Evolutionary conservation across 1,140 invertebrate species (phyloP).

Genomic region (Zaprionus inermis): DNA sequence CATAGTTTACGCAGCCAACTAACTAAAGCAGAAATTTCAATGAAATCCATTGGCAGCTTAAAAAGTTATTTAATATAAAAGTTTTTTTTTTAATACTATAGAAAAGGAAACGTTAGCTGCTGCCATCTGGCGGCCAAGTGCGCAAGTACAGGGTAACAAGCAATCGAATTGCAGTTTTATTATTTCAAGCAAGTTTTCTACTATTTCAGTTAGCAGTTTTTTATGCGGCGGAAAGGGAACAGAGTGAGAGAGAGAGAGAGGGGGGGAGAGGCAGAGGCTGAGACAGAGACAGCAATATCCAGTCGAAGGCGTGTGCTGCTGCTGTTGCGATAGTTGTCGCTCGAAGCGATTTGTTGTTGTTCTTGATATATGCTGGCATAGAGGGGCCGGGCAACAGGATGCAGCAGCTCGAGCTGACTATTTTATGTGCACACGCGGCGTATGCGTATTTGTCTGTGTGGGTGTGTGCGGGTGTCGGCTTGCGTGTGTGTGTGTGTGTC

Average conservation of each 20-base stretch:
- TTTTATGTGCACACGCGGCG: slow-evolving; percentile 69
- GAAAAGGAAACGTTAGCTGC: not conserved
- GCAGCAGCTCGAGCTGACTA: slow-evolving; percentile 50
- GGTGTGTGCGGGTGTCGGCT: too few species aligned
- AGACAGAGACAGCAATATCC: not conserved
- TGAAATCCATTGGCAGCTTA: not conserved
- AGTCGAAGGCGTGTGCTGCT: slow-evolving; percentile 16
- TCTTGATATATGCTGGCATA: slow-evolving; percentile 22
- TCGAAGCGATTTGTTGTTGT: slow-evolving; percentile 73
- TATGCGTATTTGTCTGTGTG: slow-evolving; percentile 22
- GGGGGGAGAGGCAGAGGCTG: not conserved
- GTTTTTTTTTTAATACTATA: not conserved
- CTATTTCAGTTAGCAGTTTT: slow-evolving; percentile 32
- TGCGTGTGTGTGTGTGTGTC: slow-evolving; percentile 28
- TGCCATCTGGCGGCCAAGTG: not conserved
- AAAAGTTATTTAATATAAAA: slow-evolving; percentile 1
- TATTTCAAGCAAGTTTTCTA: not conserved
- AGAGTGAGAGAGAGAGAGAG: not conserved
- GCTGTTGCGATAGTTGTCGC: slow-evolving; percentile 64
- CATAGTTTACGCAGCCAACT: not conserved
- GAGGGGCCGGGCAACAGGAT: not conserved
- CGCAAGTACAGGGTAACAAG: not conserved
- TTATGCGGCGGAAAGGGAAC: slow-evolving; percentile 5
- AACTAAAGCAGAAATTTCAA: not conserved
- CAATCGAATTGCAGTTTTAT: not conserved